phyloP scores from a whole-genome alignment of 2,888 invertebrate genomes.

The Rutpela maculata region DNA sequence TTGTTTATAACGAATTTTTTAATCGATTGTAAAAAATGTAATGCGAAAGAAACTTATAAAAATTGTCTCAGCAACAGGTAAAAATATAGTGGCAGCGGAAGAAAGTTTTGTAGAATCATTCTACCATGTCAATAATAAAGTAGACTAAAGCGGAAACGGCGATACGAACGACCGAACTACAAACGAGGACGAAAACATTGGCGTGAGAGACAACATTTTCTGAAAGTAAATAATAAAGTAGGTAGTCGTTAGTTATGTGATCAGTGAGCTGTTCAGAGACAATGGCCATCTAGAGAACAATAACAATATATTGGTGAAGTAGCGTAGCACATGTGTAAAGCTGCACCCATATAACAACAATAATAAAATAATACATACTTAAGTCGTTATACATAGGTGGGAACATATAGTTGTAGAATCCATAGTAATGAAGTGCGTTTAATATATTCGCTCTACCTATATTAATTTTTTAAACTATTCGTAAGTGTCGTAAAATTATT shows the following conservation, averaged over 20 bases:
- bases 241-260: constrained; percentile 7
- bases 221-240: constrained; percentile 2
- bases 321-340: constrained; percentile 5
- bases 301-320: neutral
- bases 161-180: constrained; percentile 7
- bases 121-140: constrained; percentile 7
- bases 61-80: neutral
- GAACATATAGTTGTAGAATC: neutral
- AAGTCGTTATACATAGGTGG: constrained; percentile 1
- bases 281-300: constrained; percentile 7
- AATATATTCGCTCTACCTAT: neutral
- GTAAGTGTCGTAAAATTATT: no score
- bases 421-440: constrained; percentile 2
- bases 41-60: neutral
- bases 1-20: no score
- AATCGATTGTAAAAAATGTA: no score
- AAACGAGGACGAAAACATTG: constrained; percentile 1
- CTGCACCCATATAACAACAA: constrained; percentile 3
- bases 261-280: constrained; percentile 3
- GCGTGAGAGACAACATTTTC: constrained; percentile 4
- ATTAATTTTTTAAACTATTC: neutral
- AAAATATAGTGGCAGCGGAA: constrained; percentile 1
- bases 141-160: constrained; percentile 7
- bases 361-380: neutral
- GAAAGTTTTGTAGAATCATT: constrained; percentile 1